Percentiles rank a stretch among this genome's conserved stretches.
Evolutionary conservation across 2,113 vertebrate species (phyloP).

Genomic region (Melierax canorus): DNA sequence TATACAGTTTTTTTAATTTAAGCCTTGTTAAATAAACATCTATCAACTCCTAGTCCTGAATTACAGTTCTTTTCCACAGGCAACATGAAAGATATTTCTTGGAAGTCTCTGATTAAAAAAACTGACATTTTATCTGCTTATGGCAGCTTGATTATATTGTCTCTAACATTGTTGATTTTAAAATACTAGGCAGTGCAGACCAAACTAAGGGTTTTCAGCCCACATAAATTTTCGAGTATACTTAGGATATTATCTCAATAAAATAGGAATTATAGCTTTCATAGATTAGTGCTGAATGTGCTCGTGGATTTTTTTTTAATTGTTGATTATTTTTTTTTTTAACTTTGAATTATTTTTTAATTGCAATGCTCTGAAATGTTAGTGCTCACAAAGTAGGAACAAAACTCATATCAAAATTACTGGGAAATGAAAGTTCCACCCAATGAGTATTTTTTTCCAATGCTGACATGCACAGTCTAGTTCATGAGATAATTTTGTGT

Average conservation of each 20-base stretch:
- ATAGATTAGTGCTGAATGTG: not conserved
- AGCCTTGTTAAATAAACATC: not conserved
- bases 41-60: not conserved
- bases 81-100: not conserved
- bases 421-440: conserved; percentile 5
- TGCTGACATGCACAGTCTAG: not conserved
- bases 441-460: conserved; percentile 4
- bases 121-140: not conserved
- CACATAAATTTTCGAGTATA: not conserved
- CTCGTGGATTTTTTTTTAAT: not conserved
- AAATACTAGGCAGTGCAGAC: not conserved
- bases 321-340: not conserved
- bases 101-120: not conserved
- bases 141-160: not conserved
- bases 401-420: not conserved
- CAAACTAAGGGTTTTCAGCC: not conserved
- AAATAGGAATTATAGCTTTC: not conserved
- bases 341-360: not conserved
- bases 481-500: not conserved
- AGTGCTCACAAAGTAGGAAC: not conserved
- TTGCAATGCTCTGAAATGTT: not conserved
- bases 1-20: not conserved
- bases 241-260: not conserved
- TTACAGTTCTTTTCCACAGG: not conserved
- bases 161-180: not conserved